Percentiles rank a stretch among this genome's conserved stretches.
Conservation (phyloP, 2,888 invertebrate genomes). For the Cheilosia vulpina region DNA sequence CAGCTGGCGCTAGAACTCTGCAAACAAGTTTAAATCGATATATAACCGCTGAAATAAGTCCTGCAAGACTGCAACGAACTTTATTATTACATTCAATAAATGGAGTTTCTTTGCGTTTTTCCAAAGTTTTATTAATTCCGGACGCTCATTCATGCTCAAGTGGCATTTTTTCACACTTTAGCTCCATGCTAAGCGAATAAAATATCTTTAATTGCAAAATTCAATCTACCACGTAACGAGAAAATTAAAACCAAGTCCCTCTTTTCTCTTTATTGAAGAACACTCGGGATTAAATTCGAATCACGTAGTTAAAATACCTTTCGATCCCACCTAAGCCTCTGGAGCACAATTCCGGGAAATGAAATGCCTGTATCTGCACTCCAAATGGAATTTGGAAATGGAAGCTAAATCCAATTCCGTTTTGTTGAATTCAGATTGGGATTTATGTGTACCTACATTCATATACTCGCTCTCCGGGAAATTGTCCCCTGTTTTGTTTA, state of each 20-base stretch:
- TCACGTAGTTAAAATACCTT: slow-evolving; percentile 49
- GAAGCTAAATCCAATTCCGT: slow-evolving; percentile 40
- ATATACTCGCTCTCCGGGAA: background rate
- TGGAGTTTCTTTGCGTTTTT: background rate
- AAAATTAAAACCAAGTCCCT: slow-evolving; percentile 37
- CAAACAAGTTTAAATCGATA: too few species aligned
- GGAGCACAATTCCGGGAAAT: slow-evolving; percentile 18
- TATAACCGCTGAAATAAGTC: background rate
- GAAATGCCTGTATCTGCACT: slow-evolving; percentile 6
- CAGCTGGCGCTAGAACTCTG: too few species aligned
- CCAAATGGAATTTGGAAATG: slow-evolving; percentile 5
- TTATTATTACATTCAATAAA: background rate
- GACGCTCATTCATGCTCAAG: background rate
- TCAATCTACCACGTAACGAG: slow-evolving; percentile 53
- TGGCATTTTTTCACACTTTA: slow-evolving; percentile 4
- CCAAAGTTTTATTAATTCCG: background rate
- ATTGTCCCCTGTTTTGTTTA: slow-evolving; percentile 33
- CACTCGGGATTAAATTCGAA: slow-evolving; percentile 37
- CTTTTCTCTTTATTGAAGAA: background rate
- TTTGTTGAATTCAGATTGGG: slow-evolving; percentile 34
- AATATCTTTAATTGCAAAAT: slow-evolving; percentile 44
- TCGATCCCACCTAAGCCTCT: slow-evolving; percentile 29
- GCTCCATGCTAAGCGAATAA: slow-evolving; percentile 8
- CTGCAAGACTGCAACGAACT: background rate
- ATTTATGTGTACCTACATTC: slow-evolving; percentile 5